Base-by-base conservation (phyloP, 2,888 invertebrate genomes). In the Pristionchus exspectatus region DNA sequence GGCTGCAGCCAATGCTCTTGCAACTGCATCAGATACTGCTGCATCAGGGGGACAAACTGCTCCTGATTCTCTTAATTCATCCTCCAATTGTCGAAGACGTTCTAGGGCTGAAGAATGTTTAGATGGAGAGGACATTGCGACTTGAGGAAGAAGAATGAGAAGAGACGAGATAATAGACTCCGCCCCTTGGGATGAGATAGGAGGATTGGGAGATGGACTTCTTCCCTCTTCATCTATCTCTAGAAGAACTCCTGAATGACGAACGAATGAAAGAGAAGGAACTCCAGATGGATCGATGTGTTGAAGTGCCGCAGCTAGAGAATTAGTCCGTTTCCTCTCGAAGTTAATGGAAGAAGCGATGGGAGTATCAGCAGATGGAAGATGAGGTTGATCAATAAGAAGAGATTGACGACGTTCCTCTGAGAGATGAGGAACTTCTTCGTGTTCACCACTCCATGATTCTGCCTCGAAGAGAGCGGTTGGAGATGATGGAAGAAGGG, bases 41-140 rank as follows among this genome's bases (percentile, higher is more conserved):
- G 93, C 93, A 89, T 95, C 95, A 30, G 93, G 92, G 0, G 95
- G 95, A 63, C 94, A 92, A 30, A 93, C 93, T 4, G 93, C 93
- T 74, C 93, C 94, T 21, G 93, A 92, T 27, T 90, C 91, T 54
- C 92, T 91, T 66, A 95, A 90, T 90, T 95, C 95, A 54, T 92
- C 92, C 87, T 95, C 95, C 30, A 94, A 91, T 69, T 92, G 91
- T 66, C 91, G 91, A 30, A 94, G 93, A 7, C 94, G 93, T 63
- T 94, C 91, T n/a, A 95, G 91, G n/a, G 94, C 93, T 66, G 91
- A 91, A 38, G 90, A 85, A 77, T 93, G 92, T 77, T 92, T 91
- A 16, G 90, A 91, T 50, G 90, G 91, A 24, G 90, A 91, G 44
- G 91, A 89, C 92, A 93, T 93, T 86, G 92, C 91, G 90, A 93